Evolutionary conservation across 1,140 invertebrate genomes (phyloP).

Genomic region (Drosophila auraria): DNA sequence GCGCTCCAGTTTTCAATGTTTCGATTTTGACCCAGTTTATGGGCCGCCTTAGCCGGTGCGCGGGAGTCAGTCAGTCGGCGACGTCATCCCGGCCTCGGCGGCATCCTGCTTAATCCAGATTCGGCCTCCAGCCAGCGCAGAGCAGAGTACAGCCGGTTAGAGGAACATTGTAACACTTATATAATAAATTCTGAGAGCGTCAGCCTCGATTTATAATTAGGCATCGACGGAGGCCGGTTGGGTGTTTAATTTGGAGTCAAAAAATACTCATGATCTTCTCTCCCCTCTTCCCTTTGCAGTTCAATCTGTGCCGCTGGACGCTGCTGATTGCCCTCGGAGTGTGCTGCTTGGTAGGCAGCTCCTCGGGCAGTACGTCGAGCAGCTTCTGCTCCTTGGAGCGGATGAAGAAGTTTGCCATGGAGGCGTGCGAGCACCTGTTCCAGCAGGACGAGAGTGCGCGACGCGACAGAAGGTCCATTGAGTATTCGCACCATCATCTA

Average conservation of each 20-base stretch:
- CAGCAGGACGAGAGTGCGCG: constrained; percentile 59
- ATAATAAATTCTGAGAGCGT: constrained; percentile 46
- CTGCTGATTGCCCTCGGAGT: constrained; percentile 50
- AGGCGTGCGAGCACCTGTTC: constrained; percentile 78
- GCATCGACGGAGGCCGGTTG: constrained; percentile 21
- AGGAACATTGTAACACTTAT: constrained; percentile 52
- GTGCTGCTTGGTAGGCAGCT: constrained; percentile 44
- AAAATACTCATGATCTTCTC: constrained; percentile 15
- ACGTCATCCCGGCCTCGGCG: constrained; percentile 25
- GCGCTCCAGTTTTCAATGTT: constrained; percentile 69
- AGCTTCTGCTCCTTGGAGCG: constrained; percentile 70
- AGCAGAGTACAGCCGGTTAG: constrained; percentile 43
- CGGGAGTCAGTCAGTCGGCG: background rate
- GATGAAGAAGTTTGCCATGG: constrained; percentile 75
- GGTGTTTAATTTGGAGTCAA: constrained; percentile 33
- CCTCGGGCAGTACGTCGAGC: constrained; percentile 38
- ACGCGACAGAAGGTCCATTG: constrained; percentile 67
- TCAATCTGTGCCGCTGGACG: constrained; percentile 59
- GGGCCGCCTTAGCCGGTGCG: constrained; percentile 28
- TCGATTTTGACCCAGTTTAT: constrained; percentile 67
- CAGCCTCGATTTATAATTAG: constrained; percentile 38
- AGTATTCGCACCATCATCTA: constrained; percentile 47
- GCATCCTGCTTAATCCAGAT: constrained; percentile 54
- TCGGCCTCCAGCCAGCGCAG: constrained; percentile 10
- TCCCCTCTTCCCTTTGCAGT: constrained; percentile 40